Conservation (phyloP, 2,797 vertebrate genomes). For the Lepus townsendii region DNA sequence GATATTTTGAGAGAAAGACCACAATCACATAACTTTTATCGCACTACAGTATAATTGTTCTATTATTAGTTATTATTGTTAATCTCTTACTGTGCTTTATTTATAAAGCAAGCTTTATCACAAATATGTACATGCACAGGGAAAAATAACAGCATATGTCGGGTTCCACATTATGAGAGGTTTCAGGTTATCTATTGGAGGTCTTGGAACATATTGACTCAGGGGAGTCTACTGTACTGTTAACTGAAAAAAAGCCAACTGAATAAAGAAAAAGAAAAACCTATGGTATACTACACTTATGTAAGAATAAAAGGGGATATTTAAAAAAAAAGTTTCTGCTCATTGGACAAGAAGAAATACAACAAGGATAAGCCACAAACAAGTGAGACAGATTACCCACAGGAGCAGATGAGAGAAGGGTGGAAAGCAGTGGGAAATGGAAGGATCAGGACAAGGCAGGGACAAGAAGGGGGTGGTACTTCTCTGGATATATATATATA, state of each 20-base stretch:
- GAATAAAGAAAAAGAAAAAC: not conserved
- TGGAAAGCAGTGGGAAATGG: not conserved
- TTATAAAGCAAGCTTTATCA: not conserved
- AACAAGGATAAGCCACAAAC: not conserved
- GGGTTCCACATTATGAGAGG: not conserved
- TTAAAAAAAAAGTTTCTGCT: slow-evolving; percentile 4
- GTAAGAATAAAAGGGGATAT: not conserved
- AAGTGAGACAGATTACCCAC: not conserved
- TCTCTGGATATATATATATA: not conserved
- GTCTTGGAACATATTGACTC: not conserved
- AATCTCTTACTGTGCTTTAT: not conserved
- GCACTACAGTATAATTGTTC: too few relatives aligned
- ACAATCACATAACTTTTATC: not conserved
- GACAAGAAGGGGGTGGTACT: not conserved
- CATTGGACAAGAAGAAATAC: not conserved
- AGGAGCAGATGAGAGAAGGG: not conserved
- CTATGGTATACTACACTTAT: not conserved
- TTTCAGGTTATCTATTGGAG: not conserved
- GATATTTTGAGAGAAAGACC: not conserved
- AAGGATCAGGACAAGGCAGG: not conserved
- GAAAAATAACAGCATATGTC: not conserved
- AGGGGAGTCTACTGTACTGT: not conserved
- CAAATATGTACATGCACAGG: not conserved
- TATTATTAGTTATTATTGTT: not conserved
- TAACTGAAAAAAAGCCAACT: not conserved